Evolutionary conservation across 1,140 invertebrate genomes (phyloP), one percentile per base, ranked within the genome.

Genomic region (Drosophila arizonae): DNA sequence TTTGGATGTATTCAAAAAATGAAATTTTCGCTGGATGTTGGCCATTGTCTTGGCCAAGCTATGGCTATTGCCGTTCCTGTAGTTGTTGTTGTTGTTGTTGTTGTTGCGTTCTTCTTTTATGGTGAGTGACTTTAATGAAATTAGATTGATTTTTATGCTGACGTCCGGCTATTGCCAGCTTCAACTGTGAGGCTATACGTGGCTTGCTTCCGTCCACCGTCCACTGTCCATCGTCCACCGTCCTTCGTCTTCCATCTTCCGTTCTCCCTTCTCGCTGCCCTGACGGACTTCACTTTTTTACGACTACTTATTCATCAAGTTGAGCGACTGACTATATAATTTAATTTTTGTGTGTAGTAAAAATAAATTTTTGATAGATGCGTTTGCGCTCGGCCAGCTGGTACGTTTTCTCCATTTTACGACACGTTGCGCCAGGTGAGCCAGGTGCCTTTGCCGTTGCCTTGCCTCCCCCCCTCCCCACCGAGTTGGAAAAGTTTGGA

Each of bases 331-430:
- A 78, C 82, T 81, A 87, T 87, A 85, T 87, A 85, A 85, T 85
- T 85, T 81, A 81, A 85, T 87, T 84, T 87, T 81, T 77, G 60
- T 75, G 61, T 72, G 77, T 77, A 77, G 81, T 85, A 76, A 81
- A 86, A 81, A 86, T 86, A 85, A 56, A 85, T 81, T 78, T 86
- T 85, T 85, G 77, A 86, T 85, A 85, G 81, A 81, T 75, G 77
- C 68, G 57, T 64, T 56, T 52, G 24, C 9, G 58, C 46, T 51
- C 66, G 39, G 55, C 45, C 63, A 64, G 71, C 57, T 63, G 70
- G 11, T 50, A 13, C 24, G 39, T 17, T 55, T 61, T 61, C 17
- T 17, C 43, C 56, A 46, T 54, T 69, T 73, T 73, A 73, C 66
- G 71, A 72, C 64, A 21, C 58, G 6, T 2, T 28, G 46, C 28